Evolutionary conservation across 1,140 invertebrate genomes (phyloP), one percentile per base, ranked within the genome.

Genomic region (Bactericera cockerelli): DNA sequence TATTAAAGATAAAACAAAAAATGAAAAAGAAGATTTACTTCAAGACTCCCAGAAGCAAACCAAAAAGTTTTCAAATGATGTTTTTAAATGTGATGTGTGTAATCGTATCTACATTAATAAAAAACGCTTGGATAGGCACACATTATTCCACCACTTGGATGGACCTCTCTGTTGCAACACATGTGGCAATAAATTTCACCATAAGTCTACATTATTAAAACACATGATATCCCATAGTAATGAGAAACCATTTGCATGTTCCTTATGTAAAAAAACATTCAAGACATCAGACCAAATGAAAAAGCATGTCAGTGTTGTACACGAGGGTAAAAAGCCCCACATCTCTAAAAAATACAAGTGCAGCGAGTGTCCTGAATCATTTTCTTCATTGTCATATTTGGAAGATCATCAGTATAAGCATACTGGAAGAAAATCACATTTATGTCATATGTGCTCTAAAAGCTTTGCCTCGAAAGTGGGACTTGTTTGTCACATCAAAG

Each of bases 171-270:
- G 28, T 31, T 31, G 28, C 13, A 31, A 31, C 13, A 4, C 4
- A 4, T 31, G 28, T 31, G 28, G 28, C 13, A 4, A 13, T 4
- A 6, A 4, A 6, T 31, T 31, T 31, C 4, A 31, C 4, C 28
- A 31, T 6, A 4, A 13, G 28, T 31, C 4, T 13, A 31, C 4
- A 13, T 31, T 31, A 31, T 6, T 49, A 16, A n/a, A 6, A 49
- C 42, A 49, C 22, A 49, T 49, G 42, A 49, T 49, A 19, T 6
- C 42, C 8, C 89, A 92, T 73, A 86, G 86, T 66, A 87, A 87
- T 74, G 86, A 91, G 77, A 87, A 91, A 76, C 87, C 89, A 54
- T 92, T 86, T 75, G 82, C 83, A 63, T 93, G 89, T 74, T 81
- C 82, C 57, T 84, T 89, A 74, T 93, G 89, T 77, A 85, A 88